Base-by-base conservation (phyloP, 2,113 vertebrate genomes). In the Pterocles gutturalis region DNA sequence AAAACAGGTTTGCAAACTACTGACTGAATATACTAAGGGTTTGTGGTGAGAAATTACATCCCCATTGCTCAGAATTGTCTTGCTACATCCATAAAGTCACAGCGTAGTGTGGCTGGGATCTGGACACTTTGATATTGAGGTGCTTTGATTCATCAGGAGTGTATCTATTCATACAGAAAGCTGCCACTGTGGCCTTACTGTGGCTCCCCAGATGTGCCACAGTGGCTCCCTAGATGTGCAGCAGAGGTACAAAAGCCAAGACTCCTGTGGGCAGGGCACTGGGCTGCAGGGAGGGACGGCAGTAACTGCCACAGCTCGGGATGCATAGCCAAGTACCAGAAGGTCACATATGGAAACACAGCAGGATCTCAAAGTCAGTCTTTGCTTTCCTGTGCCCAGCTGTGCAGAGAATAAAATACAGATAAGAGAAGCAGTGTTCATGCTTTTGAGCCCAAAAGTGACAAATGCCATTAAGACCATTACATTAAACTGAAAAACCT, bases 41-140 rank as follows among this genome's bases (percentile, higher is more conserved):
- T 57, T 70, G 41, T 34, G 24, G 22, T 20, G 31, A 21, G 58
- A 29, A 21, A 33, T 54, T 53, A 33, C n/a, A 22, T 34, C 12
- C 22, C 24, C 19, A 11, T 2, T 6, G 17, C 29, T 71, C 58
- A n/a, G 46, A 85, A 26, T 46, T 79, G 10, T 49, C 54, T 62
- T 83, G 45, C 38, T 83, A 34, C 25, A 36, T 38, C 46, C 16
- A 8, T 38, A 43, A 72, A 46, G 31, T 51, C 22, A 6, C 5
- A 13, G 41, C 0, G 0, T 11, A 28, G 7, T 3, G 26, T 48
- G 51, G 13, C 15, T 79, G 36, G 25, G 33, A 19, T 60, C 11
- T 33, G 49, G 17, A 7, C 62, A 19, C 6, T 45, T 43, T 53
- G 38, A 20, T 33, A 5, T 21, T 17, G 19, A 3, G 6, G 25